These are phyloP conservation scores for Micromys minutus DNA, from an alignment of 2,113 vertebrate genomes.

Conservation along the genomic window DNA sequence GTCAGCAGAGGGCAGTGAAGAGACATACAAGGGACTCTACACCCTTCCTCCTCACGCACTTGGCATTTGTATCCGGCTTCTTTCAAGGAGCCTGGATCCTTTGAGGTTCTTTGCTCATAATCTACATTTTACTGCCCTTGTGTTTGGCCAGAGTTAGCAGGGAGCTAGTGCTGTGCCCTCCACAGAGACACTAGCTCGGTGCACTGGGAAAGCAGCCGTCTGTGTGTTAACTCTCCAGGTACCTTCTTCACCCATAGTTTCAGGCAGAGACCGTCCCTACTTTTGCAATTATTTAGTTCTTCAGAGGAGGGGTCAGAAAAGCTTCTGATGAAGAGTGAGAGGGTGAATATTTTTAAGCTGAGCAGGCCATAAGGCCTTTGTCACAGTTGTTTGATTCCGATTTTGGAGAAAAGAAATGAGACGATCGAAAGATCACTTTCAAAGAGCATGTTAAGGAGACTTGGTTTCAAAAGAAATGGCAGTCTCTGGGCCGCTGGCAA, in stretches of 20 bases:
- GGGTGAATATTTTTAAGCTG: constrained; percentile 1
- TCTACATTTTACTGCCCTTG: neutral
- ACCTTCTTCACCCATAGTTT: neutral
- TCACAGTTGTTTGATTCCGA: neutral
- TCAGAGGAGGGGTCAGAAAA: neutral
- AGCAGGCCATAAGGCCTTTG: neutral
- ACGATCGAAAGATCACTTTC: neutral
- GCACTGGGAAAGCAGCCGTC: neutral
- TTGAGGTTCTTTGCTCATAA: neutral
- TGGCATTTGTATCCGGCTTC: neutral
- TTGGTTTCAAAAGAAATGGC: neutral
- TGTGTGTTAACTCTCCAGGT: neutral
- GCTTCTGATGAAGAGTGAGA: neutral
- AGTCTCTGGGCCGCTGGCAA: neutral
- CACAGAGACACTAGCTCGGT: too few relatives aligned
- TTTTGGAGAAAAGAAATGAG: neutral
- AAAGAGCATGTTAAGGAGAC: neutral
- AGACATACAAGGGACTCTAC: neutral
- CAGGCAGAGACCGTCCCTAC: neutral
- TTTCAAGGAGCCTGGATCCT: neutral
- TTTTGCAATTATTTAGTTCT: neutral
- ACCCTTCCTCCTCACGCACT: rapidly evolving
- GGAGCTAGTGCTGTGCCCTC: too few relatives aligned
- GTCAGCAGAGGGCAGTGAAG: neutral
- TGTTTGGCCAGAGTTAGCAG: neutral